These are phyloP conservation scores for Ptychodera flava DNA, from an alignment of 35 echinoderm and acorn worm species.

Conservation along the genomic window DNA sequence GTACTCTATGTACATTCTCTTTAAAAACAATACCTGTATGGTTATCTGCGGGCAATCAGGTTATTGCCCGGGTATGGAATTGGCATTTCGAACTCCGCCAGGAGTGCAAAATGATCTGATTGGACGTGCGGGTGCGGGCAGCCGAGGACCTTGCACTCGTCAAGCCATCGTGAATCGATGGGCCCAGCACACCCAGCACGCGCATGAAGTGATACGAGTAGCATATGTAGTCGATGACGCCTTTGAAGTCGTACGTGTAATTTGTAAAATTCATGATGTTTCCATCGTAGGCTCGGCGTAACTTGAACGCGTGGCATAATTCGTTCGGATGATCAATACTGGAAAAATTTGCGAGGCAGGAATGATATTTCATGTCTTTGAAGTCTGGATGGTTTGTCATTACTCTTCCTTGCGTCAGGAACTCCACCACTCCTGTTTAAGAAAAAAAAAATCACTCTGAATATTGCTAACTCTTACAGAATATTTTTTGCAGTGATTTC, in stretches of 20 bases:
- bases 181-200: slow-evolving; percentile 63
- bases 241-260: slow-evolving; percentile 94
- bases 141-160: slow-evolving; percentile 69
- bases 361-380: slow-evolving; percentile 95
- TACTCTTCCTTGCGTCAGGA: slow-evolving; percentile 67
- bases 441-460: neutral
- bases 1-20: neutral
- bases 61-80: slow-evolving; percentile 8
- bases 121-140: slow-evolving; percentile 78
- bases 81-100: slow-evolving; percentile 97
- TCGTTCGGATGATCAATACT: slow-evolving; percentile 68
- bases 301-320: slow-evolving; percentile 71
- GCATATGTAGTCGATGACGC: slow-evolving; percentile 93
- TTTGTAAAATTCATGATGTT: slow-evolving; percentile 85
- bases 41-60: slow-evolving; percentile 18
- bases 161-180: slow-evolving; percentile 72
- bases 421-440: slow-evolving; percentile 81
- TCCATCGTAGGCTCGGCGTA: slow-evolving; percentile 66
- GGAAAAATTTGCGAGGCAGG: slow-evolving; percentile 65
- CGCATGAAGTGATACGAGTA: slow-evolving; percentile 58
- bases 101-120: slow-evolving; percentile 90
- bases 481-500: no score
- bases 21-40: neutral
- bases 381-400: slow-evolving; percentile 81
- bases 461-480: no score